A percentile compares a stretch with the other conserved stretches of the same genome.
phyloP scores from a whole-genome alignment of 2,797 vertebrate genomes.

The Melanotaenia trifasciata region DNA sequence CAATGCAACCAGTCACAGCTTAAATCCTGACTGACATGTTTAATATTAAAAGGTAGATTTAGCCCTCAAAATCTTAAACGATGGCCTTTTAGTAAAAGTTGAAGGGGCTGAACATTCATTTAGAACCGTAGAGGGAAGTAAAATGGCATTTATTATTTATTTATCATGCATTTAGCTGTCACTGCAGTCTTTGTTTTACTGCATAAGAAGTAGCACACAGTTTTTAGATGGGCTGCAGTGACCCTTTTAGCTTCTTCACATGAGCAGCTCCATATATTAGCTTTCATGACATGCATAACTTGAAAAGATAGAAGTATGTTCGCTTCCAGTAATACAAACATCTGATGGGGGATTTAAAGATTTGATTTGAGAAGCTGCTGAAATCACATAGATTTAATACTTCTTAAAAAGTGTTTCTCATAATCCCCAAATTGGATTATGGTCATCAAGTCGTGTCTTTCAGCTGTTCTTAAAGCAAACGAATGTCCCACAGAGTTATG shows the following conservation, averaged over 20 bases:
- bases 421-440: conserved; percentile 59
- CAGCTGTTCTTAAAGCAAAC: conserved; percentile 19
- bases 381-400: conserved; percentile 27
- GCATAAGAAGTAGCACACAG: neutral
- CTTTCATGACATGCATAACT: conserved; percentile 5
- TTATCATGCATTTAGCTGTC: conserved; percentile 1
- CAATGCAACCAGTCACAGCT: neutral
- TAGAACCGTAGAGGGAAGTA: neutral
- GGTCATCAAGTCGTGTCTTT: conserved; percentile 18
- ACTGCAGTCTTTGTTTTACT: conserved; percentile 1
- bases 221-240: neutral
- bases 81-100: neutral
- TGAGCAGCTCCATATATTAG: neutral
- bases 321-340: conserved; percentile 10
- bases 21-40: neutral
- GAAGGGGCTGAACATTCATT: neutral
- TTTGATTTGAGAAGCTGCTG: conserved; percentile 34
- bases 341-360: conserved; percentile 24
- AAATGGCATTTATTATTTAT: conserved; percentile 9
- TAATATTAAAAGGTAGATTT: neutral
- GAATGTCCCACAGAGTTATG: conserved; percentile 6
- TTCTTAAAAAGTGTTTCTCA: conserved; percentile 12
- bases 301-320: neutral
- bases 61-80: neutral
- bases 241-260: neutral